Percentiles rank a stretch among this genome's conserved stretches.
Conservation (phyloP, 2,888 invertebrate species). For the Lamellibrachia satsuma region DNA sequence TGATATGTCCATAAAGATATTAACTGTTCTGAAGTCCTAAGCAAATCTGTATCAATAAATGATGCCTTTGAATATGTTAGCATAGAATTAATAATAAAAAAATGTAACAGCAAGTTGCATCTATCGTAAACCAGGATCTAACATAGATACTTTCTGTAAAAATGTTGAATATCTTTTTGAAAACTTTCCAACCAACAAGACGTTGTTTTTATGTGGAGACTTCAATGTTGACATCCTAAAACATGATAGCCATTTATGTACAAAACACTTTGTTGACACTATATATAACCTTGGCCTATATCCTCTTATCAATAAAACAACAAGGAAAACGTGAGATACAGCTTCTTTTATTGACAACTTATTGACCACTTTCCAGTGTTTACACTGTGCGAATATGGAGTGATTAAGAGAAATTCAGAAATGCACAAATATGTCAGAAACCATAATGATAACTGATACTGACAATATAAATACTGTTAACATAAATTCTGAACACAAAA, state of each 20-base stretch:
- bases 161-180: neutral
- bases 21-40: neutral
- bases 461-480: too few species aligned
- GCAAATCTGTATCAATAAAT: neutral
- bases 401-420: too few species aligned
- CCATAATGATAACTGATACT: too few species aligned
- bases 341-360: too few species aligned
- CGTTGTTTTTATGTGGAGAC: neutral
- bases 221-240: neutral
- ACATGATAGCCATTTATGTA: neutral
- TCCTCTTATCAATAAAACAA: too few species aligned
- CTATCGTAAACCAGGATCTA: neutral
- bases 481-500: too few species aligned
- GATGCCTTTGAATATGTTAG: neutral
- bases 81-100: neutral
- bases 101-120: neutral
- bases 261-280: too few species aligned
- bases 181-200: neutral
- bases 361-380: too few species aligned
- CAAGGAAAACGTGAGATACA: too few species aligned
- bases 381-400: too few species aligned
- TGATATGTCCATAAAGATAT: neutral
- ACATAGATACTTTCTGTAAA: neutral
- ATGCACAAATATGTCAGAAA: too few species aligned
- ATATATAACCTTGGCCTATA: too few species aligned